Conservation (phyloP, 2,888 invertebrate species). For the Cacoxenus indagator region DNA sequence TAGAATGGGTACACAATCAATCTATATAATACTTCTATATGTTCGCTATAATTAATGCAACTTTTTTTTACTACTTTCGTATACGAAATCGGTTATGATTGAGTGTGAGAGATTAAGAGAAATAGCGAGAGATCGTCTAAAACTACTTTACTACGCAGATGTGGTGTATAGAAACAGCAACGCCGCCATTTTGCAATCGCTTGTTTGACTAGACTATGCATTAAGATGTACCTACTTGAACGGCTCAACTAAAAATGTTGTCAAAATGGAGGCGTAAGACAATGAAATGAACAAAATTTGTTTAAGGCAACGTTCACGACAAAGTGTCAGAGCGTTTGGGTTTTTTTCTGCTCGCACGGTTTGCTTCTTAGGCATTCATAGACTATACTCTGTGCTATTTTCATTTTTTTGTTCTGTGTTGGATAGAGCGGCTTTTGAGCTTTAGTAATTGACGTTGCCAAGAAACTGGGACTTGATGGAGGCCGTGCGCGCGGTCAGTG, state of each 20-base stretch:
- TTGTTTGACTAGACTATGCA: not conserved
- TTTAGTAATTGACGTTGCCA: slow-evolving; percentile 71
- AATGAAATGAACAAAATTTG: not conserved
- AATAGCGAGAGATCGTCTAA: not conserved
- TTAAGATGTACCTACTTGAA: slow-evolving; percentile 8
- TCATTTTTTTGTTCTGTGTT: slow-evolving; percentile 15
- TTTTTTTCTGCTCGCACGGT: not conserved
- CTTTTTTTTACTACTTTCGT: not conserved
- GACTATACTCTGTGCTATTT: slow-evolving; percentile 15
- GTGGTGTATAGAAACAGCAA: not conserved
- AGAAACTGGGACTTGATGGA: slow-evolving; percentile 71
- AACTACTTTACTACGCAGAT: not conserved
- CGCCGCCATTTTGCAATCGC: not conserved
- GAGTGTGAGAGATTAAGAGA: not conserved
- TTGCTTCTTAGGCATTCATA: slow-evolving; percentile 6
- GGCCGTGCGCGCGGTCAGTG: slow-evolving; percentile 68
- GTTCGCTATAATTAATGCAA: not conserved
- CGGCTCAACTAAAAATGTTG: not conserved
- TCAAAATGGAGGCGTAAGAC: not conserved
- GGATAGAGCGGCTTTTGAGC: slow-evolving; percentile 24
- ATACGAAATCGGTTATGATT: not conserved
- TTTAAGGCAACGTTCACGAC: not conserved
- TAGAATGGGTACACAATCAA: not conserved
- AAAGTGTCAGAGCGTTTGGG: not conserved
- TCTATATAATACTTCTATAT: not conserved